These are phyloP conservation scores for Plemyria rubiginata DNA, from an alignment of 2,888 invertebrate genomes.

Conservation along the genomic window DNA sequence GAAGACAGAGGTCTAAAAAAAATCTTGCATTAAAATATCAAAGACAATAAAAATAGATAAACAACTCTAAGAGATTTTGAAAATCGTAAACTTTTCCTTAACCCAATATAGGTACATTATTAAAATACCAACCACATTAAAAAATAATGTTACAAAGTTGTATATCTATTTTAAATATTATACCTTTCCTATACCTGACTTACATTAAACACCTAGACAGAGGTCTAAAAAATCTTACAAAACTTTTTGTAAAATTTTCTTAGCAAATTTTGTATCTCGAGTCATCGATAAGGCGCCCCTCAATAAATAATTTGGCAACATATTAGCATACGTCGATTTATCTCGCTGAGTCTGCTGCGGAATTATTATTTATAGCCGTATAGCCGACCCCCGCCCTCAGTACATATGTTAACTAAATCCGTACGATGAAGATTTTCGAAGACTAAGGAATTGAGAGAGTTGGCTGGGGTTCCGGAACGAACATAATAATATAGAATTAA, in stretches of 20 bases:
- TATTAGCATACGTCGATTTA: conserved; percentile 85
- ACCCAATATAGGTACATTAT: too few relatives aligned
- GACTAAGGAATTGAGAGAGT: conserved; percentile 21
- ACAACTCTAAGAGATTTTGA: too few relatives aligned
- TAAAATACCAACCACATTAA: too few relatives aligned
- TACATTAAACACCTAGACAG: too few relatives aligned
- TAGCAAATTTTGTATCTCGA: conserved; percentile 32
- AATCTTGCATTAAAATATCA: too few relatives aligned
- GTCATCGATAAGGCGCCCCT: conserved; percentile 65
- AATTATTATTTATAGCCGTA: conserved; percentile 83
- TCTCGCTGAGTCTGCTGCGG: conserved; percentile 67
- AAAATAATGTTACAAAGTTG: too few relatives aligned
- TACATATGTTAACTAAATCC: conserved; percentile 81
- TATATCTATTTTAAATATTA: too few relatives aligned
- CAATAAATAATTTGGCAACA: conserved; percentile 82
- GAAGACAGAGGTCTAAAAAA: too few relatives aligned
- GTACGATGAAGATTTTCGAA: conserved; percentile 51
- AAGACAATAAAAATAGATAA: too few relatives aligned
- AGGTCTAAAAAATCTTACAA: background rate
- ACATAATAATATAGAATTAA: background rate
- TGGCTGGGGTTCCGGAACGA: background rate
- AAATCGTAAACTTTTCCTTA: too few relatives aligned
- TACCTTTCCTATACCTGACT: too few relatives aligned
- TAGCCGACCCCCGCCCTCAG: conserved; percentile 63
- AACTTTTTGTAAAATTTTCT: conserved; percentile 5